Percentiles rank a stretch among this genome's conserved stretches.
Evolutionary conservation across 2,113 vertebrate species (phyloP).

Genomic region (Psittacara wagleri): DNA sequence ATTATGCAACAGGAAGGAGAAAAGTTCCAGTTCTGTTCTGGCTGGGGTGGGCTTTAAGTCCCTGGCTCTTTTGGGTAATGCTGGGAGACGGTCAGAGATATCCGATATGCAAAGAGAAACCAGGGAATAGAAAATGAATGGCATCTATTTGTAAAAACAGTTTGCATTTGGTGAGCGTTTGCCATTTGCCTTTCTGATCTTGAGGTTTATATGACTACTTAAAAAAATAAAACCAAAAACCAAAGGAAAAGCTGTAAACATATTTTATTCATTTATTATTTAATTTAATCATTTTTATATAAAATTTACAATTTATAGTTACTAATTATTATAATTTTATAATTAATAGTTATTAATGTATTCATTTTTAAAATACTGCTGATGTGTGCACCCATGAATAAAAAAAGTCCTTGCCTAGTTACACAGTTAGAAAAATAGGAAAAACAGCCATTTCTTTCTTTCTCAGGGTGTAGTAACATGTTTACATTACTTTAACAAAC

Average conservation of each 20-base stretch:
- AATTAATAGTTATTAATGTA: not conserved
- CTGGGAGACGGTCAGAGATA: not conserved
- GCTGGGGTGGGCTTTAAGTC: fast-evolving
- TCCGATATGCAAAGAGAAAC: not conserved
- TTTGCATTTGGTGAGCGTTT: not conserved
- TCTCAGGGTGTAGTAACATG: not conserved
- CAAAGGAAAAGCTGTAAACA: not conserved
- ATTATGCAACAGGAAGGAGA: not conserved
- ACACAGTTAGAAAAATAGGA: not conserved
- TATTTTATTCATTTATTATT: not conserved
- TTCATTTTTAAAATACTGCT: not conserved
- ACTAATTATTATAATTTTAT: not conserved
- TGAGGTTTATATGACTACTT: not conserved
- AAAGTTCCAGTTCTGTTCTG: not conserved
- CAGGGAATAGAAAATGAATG: not conserved
- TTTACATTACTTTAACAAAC: not conserved
- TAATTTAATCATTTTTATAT: not conserved
- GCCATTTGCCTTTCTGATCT: not conserved
- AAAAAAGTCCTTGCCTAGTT: not conserved
- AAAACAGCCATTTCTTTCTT: not conserved
- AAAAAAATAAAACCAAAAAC: not conserved
- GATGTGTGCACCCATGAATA: not conserved
- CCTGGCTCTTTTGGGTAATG: not conserved
- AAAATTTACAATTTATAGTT: not conserved
- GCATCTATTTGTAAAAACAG: not conserved